phyloP scores from a whole-genome alignment of 2,888 invertebrate species.

The Aspidiotus rigidus region DNA sequence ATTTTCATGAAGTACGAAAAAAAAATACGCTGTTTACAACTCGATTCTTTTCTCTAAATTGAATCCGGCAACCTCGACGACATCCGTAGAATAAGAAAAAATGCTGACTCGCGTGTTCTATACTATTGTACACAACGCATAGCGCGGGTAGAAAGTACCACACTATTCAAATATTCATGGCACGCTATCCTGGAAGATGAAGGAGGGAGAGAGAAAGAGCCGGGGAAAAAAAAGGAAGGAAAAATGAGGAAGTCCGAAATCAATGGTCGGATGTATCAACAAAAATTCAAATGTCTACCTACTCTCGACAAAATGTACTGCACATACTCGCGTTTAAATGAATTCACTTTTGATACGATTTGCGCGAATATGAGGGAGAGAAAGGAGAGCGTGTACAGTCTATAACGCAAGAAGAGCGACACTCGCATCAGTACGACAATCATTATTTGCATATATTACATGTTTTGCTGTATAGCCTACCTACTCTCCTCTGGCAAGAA shows the following conservation, averaged over 20 bases:
- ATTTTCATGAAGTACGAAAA: no score
- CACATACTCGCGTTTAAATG: conserved; percentile 25
- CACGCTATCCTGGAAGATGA: no score
- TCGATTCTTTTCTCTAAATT: no score
- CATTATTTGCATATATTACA: conserved; percentile 23
- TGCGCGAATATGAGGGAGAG: background rate
- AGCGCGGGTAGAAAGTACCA: no score
- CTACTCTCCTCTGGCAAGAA: conserved; percentile 18
- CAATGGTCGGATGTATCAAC: background rate
- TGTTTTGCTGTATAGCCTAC: conserved; percentile 14
- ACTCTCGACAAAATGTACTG: background rate
- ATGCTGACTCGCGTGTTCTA: no score
- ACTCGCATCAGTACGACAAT: conserved; percentile 6
- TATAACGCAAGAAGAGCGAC: background rate
- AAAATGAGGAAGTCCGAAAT: conserved; percentile 1
- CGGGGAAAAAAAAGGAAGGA: background rate
- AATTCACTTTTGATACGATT: conserved; percentile 29
- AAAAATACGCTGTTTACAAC: no score
- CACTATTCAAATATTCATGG: background rate
- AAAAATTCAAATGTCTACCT: background rate
- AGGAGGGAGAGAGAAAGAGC: no score
- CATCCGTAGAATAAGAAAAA: no score
- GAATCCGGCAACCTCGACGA: no score
- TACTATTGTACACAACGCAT: no score
- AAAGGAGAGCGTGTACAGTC: no score